These are phyloP conservation scores for Sylvilagus floridanus DNA, from an alignment of 2,797 vertebrate species.

Conservation along the genomic window DNA sequence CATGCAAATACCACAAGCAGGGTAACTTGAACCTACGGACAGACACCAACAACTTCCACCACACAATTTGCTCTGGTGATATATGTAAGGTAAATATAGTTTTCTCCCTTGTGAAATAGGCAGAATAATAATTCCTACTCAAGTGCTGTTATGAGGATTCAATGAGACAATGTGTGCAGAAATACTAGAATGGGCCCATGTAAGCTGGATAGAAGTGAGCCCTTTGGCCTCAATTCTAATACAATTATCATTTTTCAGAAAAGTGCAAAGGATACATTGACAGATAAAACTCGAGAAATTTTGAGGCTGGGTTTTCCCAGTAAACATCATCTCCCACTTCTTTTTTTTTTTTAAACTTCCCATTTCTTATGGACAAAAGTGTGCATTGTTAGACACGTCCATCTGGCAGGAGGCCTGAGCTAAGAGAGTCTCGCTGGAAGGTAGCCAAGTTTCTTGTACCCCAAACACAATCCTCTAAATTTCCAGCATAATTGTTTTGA, in stretches of 20 bases:
- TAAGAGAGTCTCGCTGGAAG: neutral
- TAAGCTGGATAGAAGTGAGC: neutral
- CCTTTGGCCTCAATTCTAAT: neutral
- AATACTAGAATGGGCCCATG: neutral
- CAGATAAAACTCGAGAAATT: neutral
- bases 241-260: neutral
- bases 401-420: neutral
- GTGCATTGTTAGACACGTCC: neutral
- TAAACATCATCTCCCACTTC: neutral
- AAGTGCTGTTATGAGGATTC: neutral
- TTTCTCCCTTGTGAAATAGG: neutral
- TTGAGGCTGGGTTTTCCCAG: neutral
- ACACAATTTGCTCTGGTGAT: neutral
- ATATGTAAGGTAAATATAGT: neutral
- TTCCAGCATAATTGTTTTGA: neutral
- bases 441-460: neutral
- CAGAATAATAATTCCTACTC: neutral
- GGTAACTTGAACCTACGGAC: neutral
- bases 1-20: neutral
- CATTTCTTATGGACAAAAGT: neutral
- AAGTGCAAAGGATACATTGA: neutral
- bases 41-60: neutral
- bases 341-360: too few relatives aligned
- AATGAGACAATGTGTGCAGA: neutral
- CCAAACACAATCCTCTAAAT: neutral